Evolutionary conservation across 1,140 invertebrate genomes (phyloP).

Genomic region (Sinonovacula constricta): DNA sequence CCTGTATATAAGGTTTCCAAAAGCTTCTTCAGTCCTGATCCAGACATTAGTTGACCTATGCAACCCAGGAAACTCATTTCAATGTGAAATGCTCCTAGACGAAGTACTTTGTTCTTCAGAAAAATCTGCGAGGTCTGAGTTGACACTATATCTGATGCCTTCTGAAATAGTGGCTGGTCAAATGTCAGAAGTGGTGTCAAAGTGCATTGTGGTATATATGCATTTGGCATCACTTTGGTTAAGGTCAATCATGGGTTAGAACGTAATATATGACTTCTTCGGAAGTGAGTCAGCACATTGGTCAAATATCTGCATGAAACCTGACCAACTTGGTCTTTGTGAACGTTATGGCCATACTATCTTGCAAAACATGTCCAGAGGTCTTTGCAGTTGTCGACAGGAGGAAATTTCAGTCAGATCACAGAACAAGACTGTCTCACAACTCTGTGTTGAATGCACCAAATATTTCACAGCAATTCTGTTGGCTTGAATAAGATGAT

Average conservation of each 20-base stretch:
- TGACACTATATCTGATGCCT: slow-evolving; percentile 51
- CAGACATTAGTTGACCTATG: slow-evolving; percentile 60
- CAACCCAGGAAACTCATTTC: slow-evolving; percentile 59
- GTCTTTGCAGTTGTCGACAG: too few species aligned
- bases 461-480: neutral
- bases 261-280: slow-evolving; percentile 53
- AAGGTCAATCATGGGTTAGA: slow-evolving; percentile 68
- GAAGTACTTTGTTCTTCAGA: slow-evolving; percentile 28
- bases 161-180: slow-evolving; percentile 65
- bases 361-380: slow-evolving; percentile 3
- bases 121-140: slow-evolving; percentile 16
- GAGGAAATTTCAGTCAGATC: neutral
- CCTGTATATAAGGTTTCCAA: slow-evolving; percentile 56
- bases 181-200: slow-evolving; percentile 59
- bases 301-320: slow-evolving; percentile 44
- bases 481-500: slow-evolving; percentile 4
- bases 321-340: slow-evolving; percentile 32
- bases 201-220: slow-evolving; percentile 51
- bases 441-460: slow-evolving; percentile 7
- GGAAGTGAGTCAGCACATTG: slow-evolving; percentile 53
- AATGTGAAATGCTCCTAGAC: slow-evolving; percentile 55
- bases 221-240: slow-evolving; percentile 62
- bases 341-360: neutral
- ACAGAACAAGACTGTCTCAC: neutral
- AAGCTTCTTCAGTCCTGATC: slow-evolving; percentile 54